A percentile compares a stretch with the other conserved stretches of the same genome.
Evolutionary conservation across 1,140 invertebrate species (phyloP).

Genomic region (Drosophila subpulchrella): DNA sequence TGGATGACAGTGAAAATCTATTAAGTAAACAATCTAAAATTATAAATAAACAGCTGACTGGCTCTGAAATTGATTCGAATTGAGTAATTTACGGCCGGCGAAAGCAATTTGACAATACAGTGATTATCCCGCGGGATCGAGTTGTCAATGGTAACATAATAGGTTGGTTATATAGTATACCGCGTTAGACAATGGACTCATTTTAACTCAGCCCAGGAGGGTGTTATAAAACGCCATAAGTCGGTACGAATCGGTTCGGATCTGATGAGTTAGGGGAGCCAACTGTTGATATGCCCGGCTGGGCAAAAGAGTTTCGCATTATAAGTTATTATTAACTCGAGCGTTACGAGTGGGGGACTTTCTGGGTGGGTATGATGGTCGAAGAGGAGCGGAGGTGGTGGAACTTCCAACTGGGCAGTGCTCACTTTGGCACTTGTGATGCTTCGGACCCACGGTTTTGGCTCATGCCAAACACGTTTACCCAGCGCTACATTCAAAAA

Average conservation of each 20-base stretch:
- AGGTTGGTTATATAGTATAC: slow-evolving; percentile 30
- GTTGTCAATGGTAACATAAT: slow-evolving; percentile 50
- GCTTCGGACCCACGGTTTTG: slow-evolving; percentile 55
- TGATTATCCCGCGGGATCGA: slow-evolving; percentile 43
- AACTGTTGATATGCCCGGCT: slow-evolving; percentile 81
- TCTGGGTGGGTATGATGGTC: neutral
- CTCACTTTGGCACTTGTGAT: slow-evolving; percentile 65
- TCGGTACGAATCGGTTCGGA: slow-evolving; percentile 20
- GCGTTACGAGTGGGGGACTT: slow-evolving; percentile 46
- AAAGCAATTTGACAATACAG: slow-evolving; percentile 52
- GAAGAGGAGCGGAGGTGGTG: neutral
- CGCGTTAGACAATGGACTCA: slow-evolving; percentile 35
- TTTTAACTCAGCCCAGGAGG: neutral
- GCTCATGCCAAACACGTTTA: slow-evolving; percentile 60
- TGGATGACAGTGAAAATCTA: slow-evolving; percentile 62
- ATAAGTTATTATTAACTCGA: slow-evolving; percentile 74
- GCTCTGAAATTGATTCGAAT: slow-evolving; percentile 58
- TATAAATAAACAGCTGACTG: slow-evolving; percentile 11
- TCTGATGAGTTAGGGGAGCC: slow-evolving; percentile 39
- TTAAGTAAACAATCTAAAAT: slow-evolving; percentile 41
- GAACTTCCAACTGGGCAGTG: slow-evolving; percentile 34
- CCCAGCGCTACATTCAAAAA: slow-evolving; percentile 1
- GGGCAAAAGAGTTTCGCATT: slow-evolving; percentile 77
- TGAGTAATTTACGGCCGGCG: slow-evolving; percentile 52
- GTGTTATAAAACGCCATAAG: slow-evolving; percentile 60